phyloP scores from a whole-genome alignment of 2,888 invertebrate genomes.

The Epirrhoe tristata region DNA sequence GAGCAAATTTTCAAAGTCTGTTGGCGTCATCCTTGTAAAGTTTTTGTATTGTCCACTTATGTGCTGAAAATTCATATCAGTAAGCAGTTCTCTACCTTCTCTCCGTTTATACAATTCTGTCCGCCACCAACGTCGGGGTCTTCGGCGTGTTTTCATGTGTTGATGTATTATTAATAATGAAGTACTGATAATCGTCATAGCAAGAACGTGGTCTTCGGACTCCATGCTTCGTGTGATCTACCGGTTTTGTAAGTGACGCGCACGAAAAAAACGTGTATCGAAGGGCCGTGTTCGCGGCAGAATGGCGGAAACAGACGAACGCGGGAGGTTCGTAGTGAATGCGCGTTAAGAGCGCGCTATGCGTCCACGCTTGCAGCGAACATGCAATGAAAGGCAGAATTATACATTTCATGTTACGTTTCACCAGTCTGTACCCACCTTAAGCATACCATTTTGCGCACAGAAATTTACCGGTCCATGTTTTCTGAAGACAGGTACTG shows the following conservation, averaged over 20 bases:
- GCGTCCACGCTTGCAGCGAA: too few species aligned
- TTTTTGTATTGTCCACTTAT: slow-evolving; percentile 39
- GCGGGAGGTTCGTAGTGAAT: background rate
- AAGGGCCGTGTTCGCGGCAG: background rate
- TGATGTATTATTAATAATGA: slow-evolving; percentile 37
- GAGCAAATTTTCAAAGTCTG: slow-evolving; percentile 16
- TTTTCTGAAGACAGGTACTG: slow-evolving; percentile 35
- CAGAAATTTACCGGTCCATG: slow-evolving; percentile 26
- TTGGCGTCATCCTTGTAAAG: slow-evolving; percentile 38
- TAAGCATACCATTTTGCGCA: slow-evolving; percentile 36
- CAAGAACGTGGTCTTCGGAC: slow-evolving; percentile 30
- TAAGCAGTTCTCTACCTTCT: slow-evolving; percentile 38
- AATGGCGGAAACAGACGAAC: background rate
- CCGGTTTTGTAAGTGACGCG: background rate
- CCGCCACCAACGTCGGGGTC: slow-evolving; percentile 43
- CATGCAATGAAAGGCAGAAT: too few species aligned
- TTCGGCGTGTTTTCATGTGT: slow-evolving; percentile 34
- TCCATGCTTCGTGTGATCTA: slow-evolving; percentile 24
- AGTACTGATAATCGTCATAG: slow-evolving; percentile 36
- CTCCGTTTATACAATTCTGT: slow-evolving; percentile 44
- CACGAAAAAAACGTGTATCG: background rate
- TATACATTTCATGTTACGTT: too few species aligned
- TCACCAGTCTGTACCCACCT: too few species aligned
- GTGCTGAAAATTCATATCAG: slow-evolving; percentile 33
- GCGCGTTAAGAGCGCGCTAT: too few species aligned